phyloP scores from a whole-genome alignment of 1,140 invertebrate species.

The Nautilus pompilius region DNA sequence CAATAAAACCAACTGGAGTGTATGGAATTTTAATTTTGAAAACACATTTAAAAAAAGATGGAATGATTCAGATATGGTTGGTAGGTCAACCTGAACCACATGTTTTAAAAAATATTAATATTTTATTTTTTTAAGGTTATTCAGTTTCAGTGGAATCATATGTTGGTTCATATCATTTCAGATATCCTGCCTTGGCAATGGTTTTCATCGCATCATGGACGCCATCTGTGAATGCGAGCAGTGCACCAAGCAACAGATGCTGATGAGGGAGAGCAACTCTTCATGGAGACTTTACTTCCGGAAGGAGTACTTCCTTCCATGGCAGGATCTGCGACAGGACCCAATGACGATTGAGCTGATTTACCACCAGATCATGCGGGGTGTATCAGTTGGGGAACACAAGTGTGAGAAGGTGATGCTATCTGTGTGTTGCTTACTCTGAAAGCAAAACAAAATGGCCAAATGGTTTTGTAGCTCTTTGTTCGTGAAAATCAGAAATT shows the following conservation, averaged over 20 bases:
- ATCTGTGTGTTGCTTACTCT: too few relatives aligned
- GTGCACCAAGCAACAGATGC: slow-evolving; percentile 34
- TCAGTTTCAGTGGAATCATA: too few relatives aligned
- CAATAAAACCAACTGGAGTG: too few relatives aligned
- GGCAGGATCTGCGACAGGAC: slow-evolving; percentile 34
- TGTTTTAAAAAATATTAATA: too few relatives aligned
- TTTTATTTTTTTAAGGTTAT: too few relatives aligned
- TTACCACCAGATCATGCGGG: slow-evolving; percentile 46
- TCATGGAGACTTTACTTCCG: slow-evolving; percentile 48
- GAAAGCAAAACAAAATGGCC: too few relatives aligned
- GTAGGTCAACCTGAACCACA: too few relatives aligned
- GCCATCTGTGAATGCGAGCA: slow-evolving; percentile 51
- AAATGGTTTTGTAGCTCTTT: too few relatives aligned
- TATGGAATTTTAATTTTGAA: too few relatives aligned
- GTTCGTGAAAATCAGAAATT: too few relatives aligned
- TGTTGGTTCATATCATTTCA: slow-evolving; percentile 13
- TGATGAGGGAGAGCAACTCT: slow-evolving; percentile 40
- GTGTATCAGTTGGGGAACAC: slow-evolving; percentile 43
- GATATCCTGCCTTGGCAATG: slow-evolving; percentile 51
- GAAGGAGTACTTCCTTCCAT: slow-evolving; percentile 48
- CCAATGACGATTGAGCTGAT: slow-evolving; percentile 35
- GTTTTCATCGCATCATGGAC: slow-evolving; percentile 46
- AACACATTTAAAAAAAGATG: too few relatives aligned
- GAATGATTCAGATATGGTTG: too few relatives aligned
- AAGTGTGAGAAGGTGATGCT: slow-evolving; percentile 37